Evolutionary conservation across 1,140 invertebrate species (phyloP), one percentile per base, ranked within the genome.

Genomic region (Gonioctena quinquepunctata): DNA sequence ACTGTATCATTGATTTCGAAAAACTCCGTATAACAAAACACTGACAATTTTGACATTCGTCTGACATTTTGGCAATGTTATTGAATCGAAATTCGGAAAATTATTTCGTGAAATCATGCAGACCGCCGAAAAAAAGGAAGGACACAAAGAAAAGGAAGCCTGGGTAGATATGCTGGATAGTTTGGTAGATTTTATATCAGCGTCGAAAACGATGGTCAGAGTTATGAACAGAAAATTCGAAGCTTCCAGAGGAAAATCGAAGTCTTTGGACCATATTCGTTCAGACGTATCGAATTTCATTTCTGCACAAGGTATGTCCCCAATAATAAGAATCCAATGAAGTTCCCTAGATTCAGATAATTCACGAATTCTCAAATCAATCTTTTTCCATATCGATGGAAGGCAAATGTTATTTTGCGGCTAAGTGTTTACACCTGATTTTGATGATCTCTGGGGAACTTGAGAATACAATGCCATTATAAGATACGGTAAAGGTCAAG

Each of bases 81-180:
- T 48, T 48, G 8, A 48, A n/a, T 11, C 42, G 42, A 8, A n/a
- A 48, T 8, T n/a, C 8, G 8, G 42, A 48, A 8, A n/a, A 11
- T 8, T 48, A 69, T 64, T 60, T 26, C 68, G 5, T 28, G 52
- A 18, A 26, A 59, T 59, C 26, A 28, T 68, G 7, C 54, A 57
- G 11, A 21, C 59, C 16, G 19, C 61, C 2, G 18, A 21, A 13
- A n/a, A 8, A 2, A 65, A 56, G 8, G 27, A 13, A 2, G 61
- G 56, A n/a, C 42, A 50, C 21, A 54, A 50, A 7, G 57, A 71
- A 54, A 8, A 61, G 3, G 16, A 18, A 27, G 23, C 27, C 8
- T 66, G 63, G 63, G 60, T 33, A 60, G 63, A 54, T 13, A 66
- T 71, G 63, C 49, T 71, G 13, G 69, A 71, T 18, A 66, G 63